Evolutionary conservation across 1,140 invertebrate species (phyloP).

Genomic region (Drosophila guanche): DNA sequence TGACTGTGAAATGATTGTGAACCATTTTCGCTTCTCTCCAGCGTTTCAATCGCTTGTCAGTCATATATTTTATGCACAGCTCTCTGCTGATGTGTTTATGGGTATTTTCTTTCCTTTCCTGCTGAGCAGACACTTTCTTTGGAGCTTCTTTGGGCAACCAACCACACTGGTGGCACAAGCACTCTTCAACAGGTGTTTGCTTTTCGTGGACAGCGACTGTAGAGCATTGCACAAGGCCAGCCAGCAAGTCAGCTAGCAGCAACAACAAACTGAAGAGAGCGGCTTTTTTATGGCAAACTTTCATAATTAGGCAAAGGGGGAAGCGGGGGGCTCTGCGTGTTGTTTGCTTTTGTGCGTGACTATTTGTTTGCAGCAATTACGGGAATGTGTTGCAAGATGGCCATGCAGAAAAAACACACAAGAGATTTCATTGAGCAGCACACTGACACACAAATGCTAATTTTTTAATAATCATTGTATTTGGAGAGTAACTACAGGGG

Average conservation of each 20-base stretch:
- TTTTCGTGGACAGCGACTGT: slow-evolving; percentile 19
- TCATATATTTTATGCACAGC: slow-evolving; percentile 34
- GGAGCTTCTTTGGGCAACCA: slow-evolving; percentile 5
- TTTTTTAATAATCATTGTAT: slow-evolving; percentile 53
- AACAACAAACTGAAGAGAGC: slow-evolving; percentile 45
- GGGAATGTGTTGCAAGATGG: slow-evolving; percentile 8
- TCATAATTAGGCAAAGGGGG: slow-evolving; percentile 72
- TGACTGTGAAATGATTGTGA: slow-evolving; percentile 68
- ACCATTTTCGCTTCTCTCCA: slow-evolving; percentile 55
- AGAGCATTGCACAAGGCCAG: slow-evolving; percentile 47
- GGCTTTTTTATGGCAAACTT: slow-evolving; percentile 54
- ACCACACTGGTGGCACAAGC: slow-evolving; percentile 11
- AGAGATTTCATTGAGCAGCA: slow-evolving; percentile 61
- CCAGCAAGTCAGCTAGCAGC: neutral
- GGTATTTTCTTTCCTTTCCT: slow-evolving; percentile 48
- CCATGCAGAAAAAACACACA: slow-evolving; percentile 16
- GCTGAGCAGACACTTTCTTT: slow-evolving; percentile 53
- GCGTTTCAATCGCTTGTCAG: slow-evolving; percentile 6
- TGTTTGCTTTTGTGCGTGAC: slow-evolving; percentile 56
- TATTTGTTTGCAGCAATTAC: slow-evolving; percentile 28
- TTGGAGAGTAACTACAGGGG: slow-evolving; percentile 46
- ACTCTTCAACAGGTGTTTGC: slow-evolving; percentile 48
- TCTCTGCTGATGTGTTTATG: slow-evolving; percentile 36
- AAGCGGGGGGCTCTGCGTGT: slow-evolving; percentile 48
- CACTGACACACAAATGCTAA: slow-evolving; percentile 64